Conservation (phyloP, 2,113 vertebrate species). For the Bungarus multicinctus region DNA sequence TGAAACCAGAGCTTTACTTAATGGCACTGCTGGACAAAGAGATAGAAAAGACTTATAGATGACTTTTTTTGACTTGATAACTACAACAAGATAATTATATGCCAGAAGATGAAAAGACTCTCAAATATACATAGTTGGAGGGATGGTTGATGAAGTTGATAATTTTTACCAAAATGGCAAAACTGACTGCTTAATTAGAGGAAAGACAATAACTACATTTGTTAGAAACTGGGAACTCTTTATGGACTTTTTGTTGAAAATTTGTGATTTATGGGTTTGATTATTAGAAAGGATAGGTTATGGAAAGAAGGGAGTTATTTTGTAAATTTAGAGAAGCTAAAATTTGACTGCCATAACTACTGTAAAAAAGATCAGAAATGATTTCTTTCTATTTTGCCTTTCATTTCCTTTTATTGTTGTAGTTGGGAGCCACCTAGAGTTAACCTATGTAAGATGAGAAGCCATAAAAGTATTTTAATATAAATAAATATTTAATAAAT, state of each 20-base stretch:
- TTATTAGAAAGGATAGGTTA: not conserved
- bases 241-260: not conserved
- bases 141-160: not conserved
- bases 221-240: not conserved
- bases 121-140: not conserved
- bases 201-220: not conserved
- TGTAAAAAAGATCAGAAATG: not conserved
- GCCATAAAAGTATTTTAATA: not conserved
- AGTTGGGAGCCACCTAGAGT: not conserved
- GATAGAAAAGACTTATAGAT: not conserved
- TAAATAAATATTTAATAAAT: not conserved
- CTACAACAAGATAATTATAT: not conserved
- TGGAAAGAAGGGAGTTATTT: not conserved
- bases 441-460: not conserved
- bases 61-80: not conserved
- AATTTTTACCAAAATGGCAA: not conserved
- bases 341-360: not conserved
- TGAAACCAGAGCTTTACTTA: not conserved
- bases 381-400: not conserved
- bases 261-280: not conserved
- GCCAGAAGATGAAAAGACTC: not conserved
- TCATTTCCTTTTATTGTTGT: not conserved
- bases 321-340: not conserved
- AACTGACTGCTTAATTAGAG: not conserved
- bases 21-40: not conserved